phyloP scores from a whole-genome alignment of 30 jellyfish, hydroid and myxozoan species.

The Hydractinia symbiolongicarpus region DNA sequence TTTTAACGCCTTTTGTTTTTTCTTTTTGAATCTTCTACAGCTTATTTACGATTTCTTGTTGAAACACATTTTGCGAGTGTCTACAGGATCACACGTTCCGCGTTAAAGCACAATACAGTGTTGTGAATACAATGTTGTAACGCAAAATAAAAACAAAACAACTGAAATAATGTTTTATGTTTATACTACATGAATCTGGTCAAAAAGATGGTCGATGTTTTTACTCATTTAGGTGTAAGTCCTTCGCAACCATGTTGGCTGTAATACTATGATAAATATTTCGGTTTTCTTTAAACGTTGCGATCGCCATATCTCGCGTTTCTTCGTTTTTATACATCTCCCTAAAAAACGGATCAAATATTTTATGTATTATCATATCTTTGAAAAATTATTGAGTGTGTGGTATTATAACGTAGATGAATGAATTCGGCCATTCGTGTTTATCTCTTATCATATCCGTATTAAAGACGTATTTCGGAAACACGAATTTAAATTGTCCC shows the following conservation, averaged over 20 bases:
- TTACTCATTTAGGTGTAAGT: constrained; percentile 27
- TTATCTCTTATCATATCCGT: no score
- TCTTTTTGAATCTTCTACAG: no score
- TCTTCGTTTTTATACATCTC: constrained; percentile 51
- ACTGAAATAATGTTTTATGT: not conserved
- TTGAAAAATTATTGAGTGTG: not conserved
- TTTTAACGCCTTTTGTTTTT: no score
- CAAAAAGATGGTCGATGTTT: not conserved
- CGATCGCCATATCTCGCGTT: constrained; percentile 47
- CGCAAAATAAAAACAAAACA: not conserved
- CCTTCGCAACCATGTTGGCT: constrained; percentile 70
- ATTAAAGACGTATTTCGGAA: no score
- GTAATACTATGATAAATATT: constrained; percentile 56
- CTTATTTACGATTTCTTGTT: no score
- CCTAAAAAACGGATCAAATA: constrained; percentile 21
- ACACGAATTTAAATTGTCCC: no score
- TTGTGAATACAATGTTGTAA: not conserved
- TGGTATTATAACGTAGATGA: not conserved
- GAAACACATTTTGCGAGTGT: no score
- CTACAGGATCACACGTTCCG: no score
- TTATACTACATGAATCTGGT: not conserved
- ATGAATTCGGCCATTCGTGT: no score
- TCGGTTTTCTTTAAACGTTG: constrained; percentile 49
- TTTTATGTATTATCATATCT: no score
- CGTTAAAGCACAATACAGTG: not conserved